Percentiles rank a stretch among this genome's conserved stretches.
Conservation (phyloP, 2,113 vertebrate species). For the Sturnira hondurensis region DNA sequence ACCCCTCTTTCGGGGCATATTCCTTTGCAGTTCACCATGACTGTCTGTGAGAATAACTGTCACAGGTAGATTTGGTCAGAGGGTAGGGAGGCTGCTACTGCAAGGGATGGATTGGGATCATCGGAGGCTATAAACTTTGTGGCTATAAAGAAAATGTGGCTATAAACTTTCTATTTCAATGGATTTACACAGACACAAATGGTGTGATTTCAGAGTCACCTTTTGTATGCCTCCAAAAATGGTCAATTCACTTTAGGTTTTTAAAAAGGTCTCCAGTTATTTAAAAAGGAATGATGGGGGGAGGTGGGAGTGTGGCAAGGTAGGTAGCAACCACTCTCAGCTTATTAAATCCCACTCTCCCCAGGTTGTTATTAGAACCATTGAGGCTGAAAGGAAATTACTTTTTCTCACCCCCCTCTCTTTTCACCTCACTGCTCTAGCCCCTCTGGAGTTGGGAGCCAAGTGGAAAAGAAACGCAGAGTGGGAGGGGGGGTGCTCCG, state of each 20-base stretch:
- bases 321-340: not conserved
- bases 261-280: not conserved
- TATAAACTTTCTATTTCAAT: not conserved
- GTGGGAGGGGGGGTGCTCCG: not conserved
- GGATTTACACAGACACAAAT: not conserved
- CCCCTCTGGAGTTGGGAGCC: not conserved
- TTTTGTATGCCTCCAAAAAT: not conserved
- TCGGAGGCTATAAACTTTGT: too few relatives aligned
- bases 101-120: not conserved
- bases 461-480: not conserved
- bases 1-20: not conserved
- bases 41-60: not conserved
- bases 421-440: not conserved
- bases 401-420: not conserved
- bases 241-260: not conserved
- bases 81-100: not conserved
- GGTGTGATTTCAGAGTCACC: not conserved
- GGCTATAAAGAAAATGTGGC: not conserved
- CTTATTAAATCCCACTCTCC: not conserved
- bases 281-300: not conserved
- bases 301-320: not conserved
- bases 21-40: not conserved
- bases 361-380: not conserved
- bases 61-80: not conserved
- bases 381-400: not conserved